phyloP scores from a whole-genome alignment of 2,113 vertebrate species.

The Sinocyclocheilus maitianheensis region DNA sequence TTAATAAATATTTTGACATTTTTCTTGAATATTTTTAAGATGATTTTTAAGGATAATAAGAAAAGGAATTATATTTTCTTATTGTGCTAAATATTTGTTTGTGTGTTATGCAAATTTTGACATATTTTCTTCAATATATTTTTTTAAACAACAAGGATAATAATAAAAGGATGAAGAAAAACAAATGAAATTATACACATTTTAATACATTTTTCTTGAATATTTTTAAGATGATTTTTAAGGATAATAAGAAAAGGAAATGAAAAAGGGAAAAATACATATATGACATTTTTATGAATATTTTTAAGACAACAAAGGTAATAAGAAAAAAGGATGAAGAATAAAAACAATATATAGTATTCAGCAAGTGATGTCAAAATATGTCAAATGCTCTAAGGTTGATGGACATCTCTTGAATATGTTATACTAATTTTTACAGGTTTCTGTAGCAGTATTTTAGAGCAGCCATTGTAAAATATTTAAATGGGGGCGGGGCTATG shows the following conservation, averaged over 20 bases:
- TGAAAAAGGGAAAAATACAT: too few species aligned
- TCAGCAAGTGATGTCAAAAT: too few species aligned
- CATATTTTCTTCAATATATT: background rate
- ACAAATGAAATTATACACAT: too few species aligned
- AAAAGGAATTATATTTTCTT: background rate
- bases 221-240: background rate
- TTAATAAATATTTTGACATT: background rate
- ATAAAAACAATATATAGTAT: background rate
- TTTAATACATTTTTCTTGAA: background rate
- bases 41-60: background rate
- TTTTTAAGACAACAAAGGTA: too few species aligned
- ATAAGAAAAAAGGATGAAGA: background rate
- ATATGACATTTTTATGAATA: too few species aligned
- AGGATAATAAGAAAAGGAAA: background rate
- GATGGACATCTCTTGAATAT: background rate
- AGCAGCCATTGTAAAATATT: slow-evolving; percentile 26
- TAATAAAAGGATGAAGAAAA: too few species aligned
- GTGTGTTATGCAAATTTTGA: background rate
- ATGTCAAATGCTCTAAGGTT: background rate
- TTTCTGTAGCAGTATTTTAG: background rate
- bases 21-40: background rate
- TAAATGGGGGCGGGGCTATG: background rate
- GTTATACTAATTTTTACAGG: background rate
- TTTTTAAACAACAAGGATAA: background rate
- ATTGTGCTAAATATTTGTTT: background rate